These are phyloP conservation scores for Alloplasta piceator DNA, from an alignment of 2,888 invertebrate species.

Conservation along the genomic window DNA sequence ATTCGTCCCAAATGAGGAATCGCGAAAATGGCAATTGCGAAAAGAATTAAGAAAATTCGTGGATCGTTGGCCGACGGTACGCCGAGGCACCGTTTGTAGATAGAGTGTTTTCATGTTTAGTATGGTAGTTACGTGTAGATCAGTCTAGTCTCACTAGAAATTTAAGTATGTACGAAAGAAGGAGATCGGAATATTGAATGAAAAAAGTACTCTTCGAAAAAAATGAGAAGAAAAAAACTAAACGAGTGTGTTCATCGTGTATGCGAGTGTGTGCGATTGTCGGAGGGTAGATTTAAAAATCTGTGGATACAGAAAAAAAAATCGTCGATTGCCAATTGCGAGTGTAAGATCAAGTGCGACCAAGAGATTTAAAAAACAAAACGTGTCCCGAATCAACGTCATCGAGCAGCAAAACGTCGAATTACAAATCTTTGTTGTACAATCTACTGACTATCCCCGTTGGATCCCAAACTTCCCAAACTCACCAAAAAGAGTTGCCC, in stretches of 20 bases:
- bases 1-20: constrained; percentile 2
- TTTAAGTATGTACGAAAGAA: constrained; percentile 69
- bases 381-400: constrained; percentile 8
- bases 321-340: constrained; percentile 51
- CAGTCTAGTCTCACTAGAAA: constrained; percentile 78
- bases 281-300: constrained; percentile 4
- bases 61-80: constrained; percentile 62
- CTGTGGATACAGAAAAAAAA: constrained; percentile 32
- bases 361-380: constrained; percentile 24
- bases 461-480: constrained; percentile 8
- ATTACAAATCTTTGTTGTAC: constrained; percentile 9
- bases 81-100: constrained; percentile 78
- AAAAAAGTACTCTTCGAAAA: constrained; percentile 13
- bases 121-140: constrained; percentile 78
- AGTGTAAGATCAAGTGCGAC: constrained; percentile 39
- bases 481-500: neutral
- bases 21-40: neutral
- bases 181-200: constrained; percentile 66
- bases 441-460: constrained; percentile 27
- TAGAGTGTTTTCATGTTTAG: constrained; percentile 83
- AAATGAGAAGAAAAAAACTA: constrained; percentile 22
- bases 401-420: neutral
- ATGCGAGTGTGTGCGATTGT: constrained; percentile 30
- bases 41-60: constrained; percentile 35
- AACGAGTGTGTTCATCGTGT: constrained; percentile 34